phyloP scores from a whole-genome alignment of 2,888 invertebrate species.

The Drosophila planitibia region DNA sequence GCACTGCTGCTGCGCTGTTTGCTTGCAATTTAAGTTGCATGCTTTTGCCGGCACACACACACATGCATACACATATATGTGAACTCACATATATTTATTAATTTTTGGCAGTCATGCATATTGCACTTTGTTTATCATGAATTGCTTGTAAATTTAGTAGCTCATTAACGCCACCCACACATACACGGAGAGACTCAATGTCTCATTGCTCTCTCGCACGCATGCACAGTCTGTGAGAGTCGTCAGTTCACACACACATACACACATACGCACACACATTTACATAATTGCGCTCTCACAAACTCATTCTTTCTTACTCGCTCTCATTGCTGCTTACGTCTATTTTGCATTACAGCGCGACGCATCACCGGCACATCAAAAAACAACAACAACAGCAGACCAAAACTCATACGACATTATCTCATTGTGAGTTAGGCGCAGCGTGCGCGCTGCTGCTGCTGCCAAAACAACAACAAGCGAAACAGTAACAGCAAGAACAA shows the following conservation, averaged over 20 bases:
- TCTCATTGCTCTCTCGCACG: constrained; percentile 36
- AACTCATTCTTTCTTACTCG: constrained; percentile 47
- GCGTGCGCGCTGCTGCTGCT: constrained; percentile 51
- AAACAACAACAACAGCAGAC: constrained; percentile 18
- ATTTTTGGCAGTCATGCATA: constrained; percentile 39
- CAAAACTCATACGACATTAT: constrained; percentile 45
- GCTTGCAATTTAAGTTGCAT: constrained; percentile 51
- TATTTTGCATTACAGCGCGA: constrained; percentile 61
- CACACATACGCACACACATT: constrained; percentile 12
- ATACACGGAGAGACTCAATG: constrained; percentile 4
- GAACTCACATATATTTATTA: neutral
- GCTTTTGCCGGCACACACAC: constrained; percentile 51
- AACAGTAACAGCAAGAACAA: constrained; percentile 34
- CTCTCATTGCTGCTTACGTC: constrained; percentile 37
- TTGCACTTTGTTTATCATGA: constrained; percentile 65
- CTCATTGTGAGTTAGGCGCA: constrained; percentile 56
- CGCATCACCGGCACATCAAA: constrained; percentile 53
- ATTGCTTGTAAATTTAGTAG: constrained; percentile 54
- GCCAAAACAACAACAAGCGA: constrained; percentile 30
- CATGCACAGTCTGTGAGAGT: constrained; percentile 34
- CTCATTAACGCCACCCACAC: constrained; percentile 55
- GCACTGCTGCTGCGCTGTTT: constrained; percentile 18
- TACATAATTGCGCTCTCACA: constrained; percentile 39
- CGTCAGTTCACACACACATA: constrained; percentile 5
- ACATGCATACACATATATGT: constrained; percentile 4